Conservation (phyloP, 2,888 invertebrate genomes). For the Cerastis rubricosa region DNA sequence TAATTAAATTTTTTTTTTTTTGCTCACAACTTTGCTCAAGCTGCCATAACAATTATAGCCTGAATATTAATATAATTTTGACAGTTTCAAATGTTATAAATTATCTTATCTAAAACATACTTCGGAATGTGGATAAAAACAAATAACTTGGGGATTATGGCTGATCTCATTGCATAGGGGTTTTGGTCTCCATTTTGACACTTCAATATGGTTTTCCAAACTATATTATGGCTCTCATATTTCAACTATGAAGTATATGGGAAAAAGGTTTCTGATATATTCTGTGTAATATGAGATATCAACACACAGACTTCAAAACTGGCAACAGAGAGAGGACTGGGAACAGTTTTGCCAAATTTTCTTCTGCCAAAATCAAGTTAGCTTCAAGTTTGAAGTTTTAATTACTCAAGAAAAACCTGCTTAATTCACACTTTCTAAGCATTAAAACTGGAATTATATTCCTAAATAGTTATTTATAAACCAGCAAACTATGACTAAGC, state of each 20-base stretch:
- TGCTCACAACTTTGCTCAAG: not conserved
- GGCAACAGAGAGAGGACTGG: no score
- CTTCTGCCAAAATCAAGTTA: not conserved
- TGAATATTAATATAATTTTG: not conserved
- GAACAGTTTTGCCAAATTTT: not conserved
- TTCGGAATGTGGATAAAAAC: slow-evolving; percentile 2
- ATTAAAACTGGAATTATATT: slow-evolving; percentile 28
- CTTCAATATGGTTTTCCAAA: not conserved
- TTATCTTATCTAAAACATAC: not conserved
- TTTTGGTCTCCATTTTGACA: not conserved
- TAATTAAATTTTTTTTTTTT: not conserved
- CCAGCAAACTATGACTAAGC: slow-evolving; percentile 64
- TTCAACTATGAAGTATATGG: not conserved
- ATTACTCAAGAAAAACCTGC: not conserved
- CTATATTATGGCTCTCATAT: not conserved
- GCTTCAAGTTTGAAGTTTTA: not conserved
- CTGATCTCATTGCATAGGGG: not conserved
- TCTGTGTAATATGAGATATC: not conserved
- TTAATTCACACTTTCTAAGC: slow-evolving; percentile 1
- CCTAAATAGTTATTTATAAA: slow-evolving; percentile 64
- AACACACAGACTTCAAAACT: not conserved
- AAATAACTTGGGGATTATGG: not conserved
- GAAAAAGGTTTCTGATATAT: not conserved
- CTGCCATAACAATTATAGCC: not conserved
- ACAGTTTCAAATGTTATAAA: not conserved